Evolutionary conservation across 2,797 vertebrate genomes (phyloP).

Genomic region (Benthosema pterotum): DNA sequence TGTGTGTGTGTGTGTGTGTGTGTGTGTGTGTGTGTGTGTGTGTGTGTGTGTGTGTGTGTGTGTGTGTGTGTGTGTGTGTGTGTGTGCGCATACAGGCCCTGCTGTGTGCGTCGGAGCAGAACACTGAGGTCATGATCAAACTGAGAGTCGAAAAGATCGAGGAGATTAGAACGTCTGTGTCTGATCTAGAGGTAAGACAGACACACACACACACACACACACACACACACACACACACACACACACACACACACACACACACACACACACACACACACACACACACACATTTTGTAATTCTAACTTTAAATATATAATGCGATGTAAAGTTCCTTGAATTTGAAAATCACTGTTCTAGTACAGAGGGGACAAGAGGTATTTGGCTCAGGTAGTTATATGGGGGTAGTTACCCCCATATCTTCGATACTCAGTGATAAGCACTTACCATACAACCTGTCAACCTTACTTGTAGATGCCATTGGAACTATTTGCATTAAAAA

Average conservation of each 20-base stretch:
- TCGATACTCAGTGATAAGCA: no score
- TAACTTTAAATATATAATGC: no score
- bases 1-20: constrained; percentile 17
- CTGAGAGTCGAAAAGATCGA: constrained; percentile 66
- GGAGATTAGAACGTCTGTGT: constrained; percentile 64
- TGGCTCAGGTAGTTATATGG: no score
- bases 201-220: not conserved
- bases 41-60: constrained; percentile 6
- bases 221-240: constrained; percentile 11
- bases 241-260: constrained; percentile 2
- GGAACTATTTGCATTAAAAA: no score
- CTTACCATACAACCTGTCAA: no score
- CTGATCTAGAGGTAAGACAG: constrained; percentile 59
- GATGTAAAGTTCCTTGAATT: no score
- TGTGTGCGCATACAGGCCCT: constrained; percentile 46
- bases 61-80: constrained; percentile 23
- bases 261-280: not conserved
- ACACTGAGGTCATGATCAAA: constrained; percentile 71
- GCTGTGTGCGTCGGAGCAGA: constrained; percentile 51
- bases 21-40: constrained; percentile 14
- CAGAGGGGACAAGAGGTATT: no score
- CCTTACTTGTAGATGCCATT: no score
- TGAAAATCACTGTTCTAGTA: no score
- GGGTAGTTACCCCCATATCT: no score
- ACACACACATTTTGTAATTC: no score